A percentile compares a stretch with the other conserved stretches of the same genome.
Conservation (phyloP, 2,113 vertebrate species). For the Crotalus horridus region DNA sequence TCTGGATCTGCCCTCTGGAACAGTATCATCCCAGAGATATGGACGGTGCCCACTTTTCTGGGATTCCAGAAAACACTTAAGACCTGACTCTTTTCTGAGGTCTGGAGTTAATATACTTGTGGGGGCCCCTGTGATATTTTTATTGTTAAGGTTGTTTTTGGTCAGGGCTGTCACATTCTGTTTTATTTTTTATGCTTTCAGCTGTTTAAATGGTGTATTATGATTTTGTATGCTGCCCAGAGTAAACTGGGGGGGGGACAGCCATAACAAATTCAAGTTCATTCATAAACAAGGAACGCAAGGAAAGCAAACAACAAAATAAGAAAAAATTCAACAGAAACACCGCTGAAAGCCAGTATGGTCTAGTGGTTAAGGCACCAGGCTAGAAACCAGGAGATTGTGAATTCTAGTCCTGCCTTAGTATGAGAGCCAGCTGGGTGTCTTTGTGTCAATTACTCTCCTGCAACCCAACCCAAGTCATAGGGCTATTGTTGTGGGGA, state of each 20-base stretch:
- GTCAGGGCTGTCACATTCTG: not conserved
- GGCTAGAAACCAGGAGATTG: not conserved
- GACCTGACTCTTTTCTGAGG: not conserved
- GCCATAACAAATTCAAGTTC: not conserved
- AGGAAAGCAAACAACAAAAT: not conserved
- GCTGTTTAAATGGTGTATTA: not conserved
- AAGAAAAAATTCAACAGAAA: not conserved
- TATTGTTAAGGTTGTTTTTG: not conserved
- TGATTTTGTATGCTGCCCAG: not conserved
- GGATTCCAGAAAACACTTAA: not conserved
- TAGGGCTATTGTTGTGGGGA: too few relatives aligned
- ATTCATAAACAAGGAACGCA: not conserved
- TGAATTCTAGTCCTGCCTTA: not conserved
- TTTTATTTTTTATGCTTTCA: not conserved
- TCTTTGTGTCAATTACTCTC: too few relatives aligned
- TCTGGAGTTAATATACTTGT: not conserved
- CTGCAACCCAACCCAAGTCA: too few relatives aligned
- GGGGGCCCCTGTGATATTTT: not conserved
- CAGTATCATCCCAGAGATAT: not conserved
- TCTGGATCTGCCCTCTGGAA: not conserved
- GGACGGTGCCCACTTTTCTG: not conserved
- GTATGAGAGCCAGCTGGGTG: too few relatives aligned
- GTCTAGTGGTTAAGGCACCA: not conserved
- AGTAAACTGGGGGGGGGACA: not conserved
- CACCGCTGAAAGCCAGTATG: not conserved